Percentiles rank a stretch among this genome's conserved stretches.
These are phyloP conservation scores for Intellagama lesueurii DNA, from an alignment of 2,797 vertebrate species.

Conservation along the genomic window DNA sequence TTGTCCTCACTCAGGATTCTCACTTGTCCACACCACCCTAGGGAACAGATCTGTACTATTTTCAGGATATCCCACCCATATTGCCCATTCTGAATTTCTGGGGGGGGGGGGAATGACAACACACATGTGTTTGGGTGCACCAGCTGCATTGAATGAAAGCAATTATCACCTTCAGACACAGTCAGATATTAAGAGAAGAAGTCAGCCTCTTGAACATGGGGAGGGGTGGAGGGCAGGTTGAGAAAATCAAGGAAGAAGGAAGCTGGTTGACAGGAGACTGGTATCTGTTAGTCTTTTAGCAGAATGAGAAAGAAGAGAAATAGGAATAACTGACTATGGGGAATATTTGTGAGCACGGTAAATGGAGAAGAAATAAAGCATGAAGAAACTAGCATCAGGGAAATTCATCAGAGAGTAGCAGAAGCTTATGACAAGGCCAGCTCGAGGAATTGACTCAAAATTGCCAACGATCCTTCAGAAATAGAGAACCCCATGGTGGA, in stretches of 20 bases:
- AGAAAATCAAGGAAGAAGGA: conserved; percentile 59
- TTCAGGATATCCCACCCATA: conserved; percentile 61
- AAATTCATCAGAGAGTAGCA: conserved; percentile 62
- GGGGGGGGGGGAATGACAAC: conserved; percentile 39
- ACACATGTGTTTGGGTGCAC: conserved; percentile 45
- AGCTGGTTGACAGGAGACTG: conserved; percentile 70
- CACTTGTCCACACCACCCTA: background rate
- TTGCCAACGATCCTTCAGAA: background rate
- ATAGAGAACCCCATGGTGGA: background rate
- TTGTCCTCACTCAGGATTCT: background rate
- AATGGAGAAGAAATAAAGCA: conserved; percentile 70
- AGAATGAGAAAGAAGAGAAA: conserved; percentile 38
- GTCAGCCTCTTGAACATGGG: conserved; percentile 53
- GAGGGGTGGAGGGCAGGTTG: background rate
- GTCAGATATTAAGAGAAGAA: conserved; percentile 67
- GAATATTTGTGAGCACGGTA: conserved; percentile 63
- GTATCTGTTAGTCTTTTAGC: conserved; percentile 75
- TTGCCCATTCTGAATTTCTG: conserved; percentile 64
- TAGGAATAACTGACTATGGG: conserved; percentile 54
- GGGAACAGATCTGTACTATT: conserved; percentile 28
- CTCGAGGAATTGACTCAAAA: conserved; percentile 52
- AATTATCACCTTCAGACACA: conserved; percentile 69
- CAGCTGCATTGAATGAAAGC: conserved; percentile 70
- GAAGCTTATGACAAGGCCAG: conserved; percentile 48
- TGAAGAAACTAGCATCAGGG: conserved; percentile 47